Evolutionary conservation across 2,888 invertebrate species (phyloP), one percentile per base, ranked within the genome.

Genomic region (Aporophyla lueneburgensis): DNA sequence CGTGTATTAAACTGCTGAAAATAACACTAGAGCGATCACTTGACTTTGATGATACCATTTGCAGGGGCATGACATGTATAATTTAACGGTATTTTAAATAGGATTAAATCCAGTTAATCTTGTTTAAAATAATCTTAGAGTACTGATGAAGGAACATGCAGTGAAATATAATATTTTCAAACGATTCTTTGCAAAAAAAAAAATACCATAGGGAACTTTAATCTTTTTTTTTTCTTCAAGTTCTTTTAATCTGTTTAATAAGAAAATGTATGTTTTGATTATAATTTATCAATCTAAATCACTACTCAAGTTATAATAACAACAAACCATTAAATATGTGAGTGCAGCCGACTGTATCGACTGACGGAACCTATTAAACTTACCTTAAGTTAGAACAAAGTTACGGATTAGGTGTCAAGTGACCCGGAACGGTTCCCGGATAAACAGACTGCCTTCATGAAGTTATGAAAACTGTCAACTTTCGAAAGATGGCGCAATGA

Each of bases 391-490:
- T 46, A 9, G 12, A n/a, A 59, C 59, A 46, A 71, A 76, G 58
- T 76, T 76, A 33, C 40, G 53, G 53, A 76, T 70, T 70, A 70
- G 5, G 24, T 70, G 76, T 53, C 79, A 76, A 71, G 76, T 71
- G 71, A 71, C 53, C 76, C 33, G 46, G 71, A 71, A 79, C 71
- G 61, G 51, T 24, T 24, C 21, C 14, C 59, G 14, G 27, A 46
- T 71, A 79, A 71, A 71, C 59, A 79, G 46, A 14, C 51, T 14
- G 53, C 19, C 71, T 49, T 54, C 24, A 71, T n/a, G 27, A 16
- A 79, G 16, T 71, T 79, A 59, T n/a, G 46, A 53, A 76, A 71
- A 53, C 46, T 49, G n/a, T 9, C 53, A 49, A 40, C 53, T 70
- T 78, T 40, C 46, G 21, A 49, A 71, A 61, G 16, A 61, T 70